phyloP scores from a whole-genome alignment of 1,140 invertebrate genomes.

The Nylanderia fulva region DNA sequence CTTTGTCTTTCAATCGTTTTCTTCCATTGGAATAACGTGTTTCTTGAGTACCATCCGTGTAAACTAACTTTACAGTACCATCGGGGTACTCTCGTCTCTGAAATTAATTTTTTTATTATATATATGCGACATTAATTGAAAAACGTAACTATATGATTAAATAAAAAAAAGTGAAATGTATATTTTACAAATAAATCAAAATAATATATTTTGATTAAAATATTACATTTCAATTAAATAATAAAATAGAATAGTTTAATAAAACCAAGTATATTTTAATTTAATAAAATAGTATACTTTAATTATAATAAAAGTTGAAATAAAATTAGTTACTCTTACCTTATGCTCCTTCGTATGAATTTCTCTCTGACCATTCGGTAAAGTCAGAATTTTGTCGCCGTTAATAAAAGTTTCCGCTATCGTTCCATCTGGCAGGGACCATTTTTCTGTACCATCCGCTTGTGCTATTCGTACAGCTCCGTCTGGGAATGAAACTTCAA shows the following conservation, averaged over 20 bases:
- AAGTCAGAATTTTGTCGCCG: conserved; percentile 90
- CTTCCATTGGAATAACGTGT: conserved; percentile 95
- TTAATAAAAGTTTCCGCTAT: conserved; percentile 87
- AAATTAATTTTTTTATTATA: conserved; percentile 74
- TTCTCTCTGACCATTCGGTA: conserved; percentile 95
- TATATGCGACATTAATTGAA: background rate
- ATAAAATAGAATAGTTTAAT: no score
- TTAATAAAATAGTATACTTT: conserved; percentile 20
- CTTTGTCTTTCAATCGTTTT: conserved; percentile 93
- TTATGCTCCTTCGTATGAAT: conserved; percentile 94
- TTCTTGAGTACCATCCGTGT: conserved; percentile 94
- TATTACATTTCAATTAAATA: no score
- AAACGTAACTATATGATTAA: background rate
- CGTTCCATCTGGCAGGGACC: conserved; percentile 91
- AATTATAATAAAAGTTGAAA: no score
- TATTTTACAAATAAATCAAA: background rate
- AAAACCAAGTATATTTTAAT: no score
- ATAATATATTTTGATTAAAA: background rate
- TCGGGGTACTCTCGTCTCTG: conserved; percentile 96
- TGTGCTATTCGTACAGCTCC: conserved; percentile 89
- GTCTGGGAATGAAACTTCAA: conserved; percentile 94
- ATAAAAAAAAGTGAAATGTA: background rate
- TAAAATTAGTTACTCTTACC: conserved; percentile 85
- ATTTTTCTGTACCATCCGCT: conserved; percentile 91
- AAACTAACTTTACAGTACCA: conserved; percentile 95